Evolutionary conservation across 2,113 vertebrate species (phyloP).

Genomic region (Podarcis raffonei): DNA sequence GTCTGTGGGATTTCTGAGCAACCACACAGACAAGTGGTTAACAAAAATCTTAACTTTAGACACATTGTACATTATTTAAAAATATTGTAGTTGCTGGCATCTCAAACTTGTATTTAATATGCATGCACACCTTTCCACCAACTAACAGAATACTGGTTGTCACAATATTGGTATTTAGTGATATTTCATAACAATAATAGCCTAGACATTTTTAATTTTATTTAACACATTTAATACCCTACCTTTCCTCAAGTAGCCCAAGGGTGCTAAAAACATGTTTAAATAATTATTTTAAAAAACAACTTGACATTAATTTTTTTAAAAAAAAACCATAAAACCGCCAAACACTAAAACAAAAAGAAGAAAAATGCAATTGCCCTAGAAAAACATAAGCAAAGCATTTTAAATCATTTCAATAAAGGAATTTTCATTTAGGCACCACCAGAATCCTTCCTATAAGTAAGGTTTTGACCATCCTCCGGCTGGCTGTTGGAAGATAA

Average conservation of each 20-base stretch:
- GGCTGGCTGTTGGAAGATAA: too few species aligned
- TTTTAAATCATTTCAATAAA: background rate
- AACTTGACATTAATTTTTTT: background rate
- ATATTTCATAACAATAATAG: too few species aligned
- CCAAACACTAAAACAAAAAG: background rate
- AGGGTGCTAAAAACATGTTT: too few species aligned
- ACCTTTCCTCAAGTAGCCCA: background rate
- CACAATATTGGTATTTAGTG: background rate
- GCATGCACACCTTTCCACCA: background rate
- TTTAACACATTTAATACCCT: background rate
- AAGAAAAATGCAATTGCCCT: background rate
- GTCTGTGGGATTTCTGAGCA: background rate
- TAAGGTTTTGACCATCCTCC: too few species aligned
- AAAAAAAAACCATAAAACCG: background rate
- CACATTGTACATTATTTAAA: background rate
- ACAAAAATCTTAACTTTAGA: background rate
- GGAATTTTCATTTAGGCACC: background rate
- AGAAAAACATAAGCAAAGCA: background rate
- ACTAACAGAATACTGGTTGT: background rate
- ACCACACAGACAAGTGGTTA: background rate
- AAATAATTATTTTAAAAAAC: background rate
- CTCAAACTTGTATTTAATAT: background rate
- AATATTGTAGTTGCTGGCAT: background rate
- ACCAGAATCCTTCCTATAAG: too few species aligned
- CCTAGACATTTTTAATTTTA: background rate